phyloP scores from a whole-genome alignment of 2,888 invertebrate species.

The Coelopa pilipes region DNA sequence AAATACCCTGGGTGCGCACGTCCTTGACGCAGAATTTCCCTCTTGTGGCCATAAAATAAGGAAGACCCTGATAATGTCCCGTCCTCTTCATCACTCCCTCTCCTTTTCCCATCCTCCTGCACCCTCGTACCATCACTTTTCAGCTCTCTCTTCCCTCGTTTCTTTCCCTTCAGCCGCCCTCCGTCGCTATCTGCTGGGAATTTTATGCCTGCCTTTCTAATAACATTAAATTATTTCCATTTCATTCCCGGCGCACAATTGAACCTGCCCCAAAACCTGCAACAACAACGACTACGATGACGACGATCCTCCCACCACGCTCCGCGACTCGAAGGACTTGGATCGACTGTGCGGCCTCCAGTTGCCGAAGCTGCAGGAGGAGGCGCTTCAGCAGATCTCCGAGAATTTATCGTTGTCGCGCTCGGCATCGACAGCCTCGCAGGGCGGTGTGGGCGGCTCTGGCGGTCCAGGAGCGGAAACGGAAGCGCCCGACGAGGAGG shows the following conservation, averaged over 20 bases:
- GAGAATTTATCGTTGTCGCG: conserved; percentile 39
- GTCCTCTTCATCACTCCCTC: background rate
- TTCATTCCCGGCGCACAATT: conserved; percentile 10
- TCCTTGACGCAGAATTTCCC: conserved; percentile 2
- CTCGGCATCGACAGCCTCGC: conserved; percentile 41
- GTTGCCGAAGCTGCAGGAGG: conserved; percentile 53
- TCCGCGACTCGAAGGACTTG: conserved; percentile 53
- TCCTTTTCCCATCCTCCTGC: no score
- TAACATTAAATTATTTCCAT: conserved; percentile 21
- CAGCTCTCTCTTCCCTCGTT: no score
- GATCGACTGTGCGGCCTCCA: conserved; percentile 61
- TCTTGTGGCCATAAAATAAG: background rate
- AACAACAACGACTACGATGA: conserved; percentile 7
- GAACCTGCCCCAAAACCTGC: background rate
- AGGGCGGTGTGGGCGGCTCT: conserved; percentile 34
- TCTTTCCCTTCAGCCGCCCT: no score
- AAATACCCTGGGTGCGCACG: conserved; percentile 1
- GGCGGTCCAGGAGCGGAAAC: conserved; percentile 32
- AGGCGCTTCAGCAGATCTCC: conserved; percentile 58
- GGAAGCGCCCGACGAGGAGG: conserved; percentile 37
- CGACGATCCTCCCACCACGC: background rate
- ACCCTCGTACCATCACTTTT: no score
- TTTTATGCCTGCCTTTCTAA: background rate
- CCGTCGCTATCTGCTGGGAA: no score
- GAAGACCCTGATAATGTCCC: background rate